Conservation (phyloP, 2,113 vertebrate genomes). For the Tragelaphus imberbis region DNA sequence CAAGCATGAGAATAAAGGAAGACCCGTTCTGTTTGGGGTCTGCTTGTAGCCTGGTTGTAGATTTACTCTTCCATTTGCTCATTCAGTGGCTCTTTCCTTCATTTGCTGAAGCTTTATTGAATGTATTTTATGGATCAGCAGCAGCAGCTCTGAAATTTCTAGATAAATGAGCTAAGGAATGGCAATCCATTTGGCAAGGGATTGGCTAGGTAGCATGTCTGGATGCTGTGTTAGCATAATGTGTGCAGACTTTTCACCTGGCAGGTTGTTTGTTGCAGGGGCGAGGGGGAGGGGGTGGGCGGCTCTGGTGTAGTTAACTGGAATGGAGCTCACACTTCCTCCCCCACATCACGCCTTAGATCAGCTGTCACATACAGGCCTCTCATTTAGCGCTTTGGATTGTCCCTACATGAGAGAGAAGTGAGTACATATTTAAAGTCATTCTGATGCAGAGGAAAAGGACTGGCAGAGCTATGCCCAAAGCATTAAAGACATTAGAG, state of each 20-base stretch:
- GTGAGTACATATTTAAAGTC: background rate
- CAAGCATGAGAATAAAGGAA: slow-evolving; percentile 13
- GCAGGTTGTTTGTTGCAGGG: background rate
- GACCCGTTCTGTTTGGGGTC: background rate
- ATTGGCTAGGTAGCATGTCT: background rate
- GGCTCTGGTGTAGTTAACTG: background rate
- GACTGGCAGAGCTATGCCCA: background rate
- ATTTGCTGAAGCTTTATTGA: slow-evolving; percentile 43
- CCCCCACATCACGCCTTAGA: background rate
- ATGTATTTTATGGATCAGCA: slow-evolving; percentile 27
- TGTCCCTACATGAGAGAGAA: background rate
- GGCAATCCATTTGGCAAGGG: background rate
- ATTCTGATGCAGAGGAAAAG: background rate
- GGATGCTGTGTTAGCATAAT: slow-evolving; percentile 4
- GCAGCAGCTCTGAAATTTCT: slow-evolving; percentile 23
- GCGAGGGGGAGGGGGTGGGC: background rate
- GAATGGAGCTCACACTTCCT: background rate
- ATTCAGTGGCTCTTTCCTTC: slow-evolving; percentile 27
- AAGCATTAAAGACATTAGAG: background rate
- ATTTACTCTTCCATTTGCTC: slow-evolving; percentile 18
- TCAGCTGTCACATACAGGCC: background rate
- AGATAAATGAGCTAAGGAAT: slow-evolving; percentile 8
- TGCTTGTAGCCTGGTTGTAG: slow-evolving; percentile 30
- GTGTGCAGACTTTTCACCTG: background rate
- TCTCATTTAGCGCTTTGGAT: background rate